Conservation (phyloP, 1,140 invertebrate genomes). For the Thaumatotibia leucotreta region DNA sequence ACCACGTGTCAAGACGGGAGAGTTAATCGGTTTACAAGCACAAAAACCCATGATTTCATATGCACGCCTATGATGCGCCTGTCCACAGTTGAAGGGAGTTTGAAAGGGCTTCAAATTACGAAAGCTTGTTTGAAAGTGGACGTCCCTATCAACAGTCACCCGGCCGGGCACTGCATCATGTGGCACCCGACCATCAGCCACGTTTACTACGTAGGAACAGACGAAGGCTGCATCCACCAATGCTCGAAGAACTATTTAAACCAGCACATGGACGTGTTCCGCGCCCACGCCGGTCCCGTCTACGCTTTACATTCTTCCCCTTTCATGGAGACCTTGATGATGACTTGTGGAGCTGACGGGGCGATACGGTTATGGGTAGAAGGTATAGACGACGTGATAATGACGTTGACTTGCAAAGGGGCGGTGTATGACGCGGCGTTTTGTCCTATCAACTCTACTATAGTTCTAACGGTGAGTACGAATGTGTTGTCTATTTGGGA, state of each 20-base stretch:
- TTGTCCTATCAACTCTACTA: constrained; percentile 89
- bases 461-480: constrained; percentile 85
- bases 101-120: constrained; percentile 76
- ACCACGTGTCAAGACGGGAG: constrained; percentile 78
- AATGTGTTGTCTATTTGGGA: constrained; percentile 86
- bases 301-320: constrained; percentile 87
- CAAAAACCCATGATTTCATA: constrained; percentile 75
- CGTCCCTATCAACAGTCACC: constrained; percentile 76
- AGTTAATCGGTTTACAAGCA: constrained; percentile 76
- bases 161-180: constrained; percentile 79
- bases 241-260: constrained; percentile 82
- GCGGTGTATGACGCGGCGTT: constrained; percentile 84
- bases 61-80: constrained; percentile 80
- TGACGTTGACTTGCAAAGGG: constrained; percentile 77
- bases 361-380: constrained; percentile 86
- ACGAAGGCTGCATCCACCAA: constrained; percentile 88
- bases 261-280: constrained; percentile 83
- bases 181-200: constrained; percentile 81
- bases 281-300: constrained; percentile 88
- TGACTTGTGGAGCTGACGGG: constrained; percentile 92
- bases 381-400: constrained; percentile 80
- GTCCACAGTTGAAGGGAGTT: constrained; percentile 78
- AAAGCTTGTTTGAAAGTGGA: constrained; percentile 66
- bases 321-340: constrained; percentile 84
- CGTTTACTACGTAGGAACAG: constrained; percentile 88